Base-by-base conservation (phyloP, 2,888 invertebrate species). In the Punctoribates punctum region DNA sequence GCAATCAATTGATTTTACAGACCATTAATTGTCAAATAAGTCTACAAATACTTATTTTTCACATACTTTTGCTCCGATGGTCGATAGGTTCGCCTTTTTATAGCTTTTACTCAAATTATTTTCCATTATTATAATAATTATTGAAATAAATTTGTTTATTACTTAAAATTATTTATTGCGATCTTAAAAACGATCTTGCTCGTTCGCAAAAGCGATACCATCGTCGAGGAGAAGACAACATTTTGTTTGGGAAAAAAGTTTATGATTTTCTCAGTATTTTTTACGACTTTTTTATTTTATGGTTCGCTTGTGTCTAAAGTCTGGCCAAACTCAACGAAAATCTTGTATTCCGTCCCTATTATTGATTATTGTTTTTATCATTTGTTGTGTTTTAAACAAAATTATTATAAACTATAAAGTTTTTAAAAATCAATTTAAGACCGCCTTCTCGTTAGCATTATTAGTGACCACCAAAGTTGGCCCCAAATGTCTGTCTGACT, bases 391-490 rank as follows among this genome's bases (percentile, higher is more conserved):
- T 5, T 51, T 51, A 2, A 23, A 38, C 34, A 67, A 67, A 17
- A n/a, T 15, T 38, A 29, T 67, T 29, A 38, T 67, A 67, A 42
- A 42, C 38, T 20, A 67, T 67, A 67, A 38, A 67, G 11, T 9
- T 38, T 34, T 34, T 4, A 9, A n/a, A 42, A 38, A 38, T 38
- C 17, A n/a, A 67, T 34, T 34, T 6, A 38, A 67, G 38, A 67
- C 67, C 67, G 67, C 67, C 67, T 67, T 67, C 34, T 34, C 11
- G 67, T 67, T 34, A 67, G 13, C 67, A 20, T 2, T 38, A 67
- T 38, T 38, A 23, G 4, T 67, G 67, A 38, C 67, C 67, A 67
- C 67, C 67, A 67, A 67, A 67, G 67, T 38, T 38, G 67, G n/a
- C 17, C 27, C n/a, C n/a, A n/a, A n/a, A n/a, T n/a, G n/a, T 65